Evolutionary conservation across 2,888 invertebrate genomes (phyloP), one percentile per base, ranked within the genome.

Genomic region (Eucriotettix oculatus): DNA sequence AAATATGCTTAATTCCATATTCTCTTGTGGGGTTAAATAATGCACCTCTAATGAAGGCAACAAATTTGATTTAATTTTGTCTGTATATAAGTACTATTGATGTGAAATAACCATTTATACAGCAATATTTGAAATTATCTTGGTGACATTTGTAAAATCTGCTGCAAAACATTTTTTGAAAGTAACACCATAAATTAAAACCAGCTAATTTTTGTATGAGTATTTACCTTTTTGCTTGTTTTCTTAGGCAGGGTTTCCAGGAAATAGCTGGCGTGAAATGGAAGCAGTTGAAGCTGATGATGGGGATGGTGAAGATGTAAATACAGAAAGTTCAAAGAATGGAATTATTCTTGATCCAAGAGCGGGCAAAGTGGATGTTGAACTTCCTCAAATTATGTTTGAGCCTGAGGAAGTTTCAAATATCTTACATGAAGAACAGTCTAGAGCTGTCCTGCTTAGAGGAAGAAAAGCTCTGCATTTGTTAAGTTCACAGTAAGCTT

Each of bases 341-440:
- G 54, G 61, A 62, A 64, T 57, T 16, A 65, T 65, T 10, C 68
- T 85, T 17, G 92, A 92, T 77, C 90, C 90, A 0, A 78, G 91
- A 56, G 91, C 91, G 2, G 92, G 91, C 0, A 79, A 80, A 59
- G 86, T 90, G 1, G 78, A 89, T 73, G 89, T 89, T 7, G 76
- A 78, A 56, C 78, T 92, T 65, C 80, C 85, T 0, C 80, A 83
- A 65, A 72, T 92, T 58, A 78, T 80, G 10, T 83, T 89, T 44
- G 80, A 86, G 65, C 78, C 83, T 0, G 68, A 71, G 41, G 69
- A 74, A 54, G 71, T 91, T 9, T 78, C 79, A 0, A 69, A 73
- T 2, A 73, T 80, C 66, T 69, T 90, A 54, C 60, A n/a, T 14
- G 12, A 12, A 12, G 14, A 48, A 14, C 14, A 14, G 12, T 48